Percentiles rank a stretch among this genome's conserved stretches.
Evolutionary conservation across 2,888 invertebrate genomes (phyloP).

Genomic region (Bunonema sp.): DNA sequence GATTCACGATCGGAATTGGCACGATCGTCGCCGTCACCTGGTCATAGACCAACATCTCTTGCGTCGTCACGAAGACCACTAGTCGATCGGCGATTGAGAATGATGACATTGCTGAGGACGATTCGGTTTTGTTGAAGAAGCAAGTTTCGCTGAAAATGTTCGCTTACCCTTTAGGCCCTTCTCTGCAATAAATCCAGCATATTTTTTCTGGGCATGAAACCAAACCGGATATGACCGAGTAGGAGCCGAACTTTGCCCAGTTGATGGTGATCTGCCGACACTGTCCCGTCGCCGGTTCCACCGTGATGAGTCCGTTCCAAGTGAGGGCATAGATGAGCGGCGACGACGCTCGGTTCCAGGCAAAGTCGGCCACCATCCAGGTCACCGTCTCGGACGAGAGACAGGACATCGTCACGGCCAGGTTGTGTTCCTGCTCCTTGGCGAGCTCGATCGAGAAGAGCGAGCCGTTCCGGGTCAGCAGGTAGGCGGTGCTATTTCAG

Average conservation of each 20-base stretch:
- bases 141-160: no score
- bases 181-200: constrained; percentile 10
- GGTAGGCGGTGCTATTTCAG: constrained; percentile 27
- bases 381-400: constrained; percentile 31
- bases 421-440: constrained; percentile 26
- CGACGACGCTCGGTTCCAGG: constrained; percentile 36
- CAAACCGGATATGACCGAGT: background rate
- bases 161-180: constrained; percentile 36
- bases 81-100: constrained; percentile 41
- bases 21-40: constrained; percentile 13
- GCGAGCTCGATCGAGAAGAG: constrained; percentile 31
- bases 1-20: constrained; percentile 30
- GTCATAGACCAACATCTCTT: constrained; percentile 31
- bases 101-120: constrained; percentile 28
- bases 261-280: constrained; percentile 35
- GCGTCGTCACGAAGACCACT: constrained; percentile 34
- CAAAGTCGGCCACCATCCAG: constrained; percentile 32
- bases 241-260: constrained; percentile 30
- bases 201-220: background rate
- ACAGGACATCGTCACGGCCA: constrained; percentile 29
- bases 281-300: constrained; percentile 16
- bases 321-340: constrained; percentile 38
- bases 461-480: constrained; percentile 37
- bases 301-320: constrained; percentile 34
- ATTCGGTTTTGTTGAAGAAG: no score